These are phyloP conservation scores for Scomberomorus guttatus DNA, from an alignment of 2,797 vertebrate genomes.

Conservation along the genomic window DNA sequence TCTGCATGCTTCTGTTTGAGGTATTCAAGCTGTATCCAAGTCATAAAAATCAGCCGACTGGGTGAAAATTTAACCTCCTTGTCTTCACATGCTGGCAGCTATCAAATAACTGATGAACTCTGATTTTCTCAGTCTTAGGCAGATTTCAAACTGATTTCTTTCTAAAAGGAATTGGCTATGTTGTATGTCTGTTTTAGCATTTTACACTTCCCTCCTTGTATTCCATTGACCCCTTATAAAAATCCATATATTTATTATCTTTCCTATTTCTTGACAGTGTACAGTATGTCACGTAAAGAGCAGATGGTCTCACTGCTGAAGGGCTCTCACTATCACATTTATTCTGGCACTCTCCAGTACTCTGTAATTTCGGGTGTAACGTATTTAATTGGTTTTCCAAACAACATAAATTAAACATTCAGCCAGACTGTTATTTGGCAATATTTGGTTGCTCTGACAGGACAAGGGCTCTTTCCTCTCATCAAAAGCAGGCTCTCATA, in stretches of 20 bases:
- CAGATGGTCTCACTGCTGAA: not conserved
- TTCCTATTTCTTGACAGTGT: not conserved
- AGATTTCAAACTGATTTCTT: not conserved
- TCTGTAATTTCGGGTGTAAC: not conserved
- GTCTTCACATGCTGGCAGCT: not conserved
- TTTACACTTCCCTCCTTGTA: slow-evolving; percentile 4
- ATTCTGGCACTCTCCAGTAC: not conserved
- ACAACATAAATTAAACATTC: slow-evolving; percentile 1
- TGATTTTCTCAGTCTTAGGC: not conserved
- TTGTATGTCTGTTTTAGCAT: not conserved
- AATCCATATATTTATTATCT: not conserved
- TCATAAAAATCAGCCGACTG: too few species aligned
- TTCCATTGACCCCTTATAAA: too few species aligned
- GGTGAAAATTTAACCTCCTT: not conserved
- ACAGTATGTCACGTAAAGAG: not conserved
- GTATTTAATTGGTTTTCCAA: slow-evolving; percentile 3
- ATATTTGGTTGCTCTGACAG: too few species aligned
- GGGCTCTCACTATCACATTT: not conserved
- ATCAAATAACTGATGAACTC: not conserved
- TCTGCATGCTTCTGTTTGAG: too few species aligned
- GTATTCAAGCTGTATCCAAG: too few species aligned
- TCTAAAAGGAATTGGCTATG: not conserved
- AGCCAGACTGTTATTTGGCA: not conserved
- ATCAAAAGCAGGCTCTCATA: not conserved
- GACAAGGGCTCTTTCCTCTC: not conserved